Percentiles rank a stretch among this genome's conserved stretches.
phyloP scores from a whole-genome alignment of 2,888 invertebrate species.

The Eudasyphora cyanicolor region DNA sequence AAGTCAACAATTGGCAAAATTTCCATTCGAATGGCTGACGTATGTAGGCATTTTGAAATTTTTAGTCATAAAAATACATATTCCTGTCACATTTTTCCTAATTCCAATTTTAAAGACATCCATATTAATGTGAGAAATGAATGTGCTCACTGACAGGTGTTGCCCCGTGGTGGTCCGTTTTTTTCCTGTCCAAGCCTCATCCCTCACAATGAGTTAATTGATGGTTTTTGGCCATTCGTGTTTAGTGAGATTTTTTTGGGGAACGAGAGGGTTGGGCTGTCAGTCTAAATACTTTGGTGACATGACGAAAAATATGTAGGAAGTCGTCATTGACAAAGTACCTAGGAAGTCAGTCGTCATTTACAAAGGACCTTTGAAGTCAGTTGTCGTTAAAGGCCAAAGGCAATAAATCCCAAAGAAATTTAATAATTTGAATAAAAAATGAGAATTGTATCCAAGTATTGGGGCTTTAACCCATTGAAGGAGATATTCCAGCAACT shows the following conservation, averaged over 20 bases:
- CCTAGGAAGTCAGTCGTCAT: too few relatives aligned
- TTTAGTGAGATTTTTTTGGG: too few relatives aligned
- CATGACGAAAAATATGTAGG: too few relatives aligned
- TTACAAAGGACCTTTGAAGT: too few relatives aligned
- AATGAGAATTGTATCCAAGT: too few relatives aligned
- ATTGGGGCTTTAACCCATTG: neutral
- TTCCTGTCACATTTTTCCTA: neutral
- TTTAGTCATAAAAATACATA: neutral
- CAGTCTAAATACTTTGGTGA: neutral
- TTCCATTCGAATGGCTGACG: neutral
- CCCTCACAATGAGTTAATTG: neutral
- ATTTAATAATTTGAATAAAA: too few relatives aligned
- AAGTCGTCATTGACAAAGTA: too few relatives aligned
- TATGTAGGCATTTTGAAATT: neutral
- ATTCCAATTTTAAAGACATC: neutral
- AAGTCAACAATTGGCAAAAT: conserved; percentile 7
- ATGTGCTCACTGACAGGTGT: conserved; percentile 3
- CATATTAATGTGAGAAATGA: conserved; percentile 10
- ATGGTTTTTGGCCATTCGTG: neutral
- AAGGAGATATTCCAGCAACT: conserved; percentile 18
- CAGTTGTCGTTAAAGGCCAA: too few relatives aligned
- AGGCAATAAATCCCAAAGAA: too few relatives aligned
- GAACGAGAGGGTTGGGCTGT: neutral
- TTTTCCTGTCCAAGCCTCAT: too few relatives aligned
- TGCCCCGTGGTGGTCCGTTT: neutral